Percentiles rank a stretch among this genome's conserved stretches.
Conservation (phyloP, 2,888 invertebrate species). For the Leucophenga maculata region DNA sequence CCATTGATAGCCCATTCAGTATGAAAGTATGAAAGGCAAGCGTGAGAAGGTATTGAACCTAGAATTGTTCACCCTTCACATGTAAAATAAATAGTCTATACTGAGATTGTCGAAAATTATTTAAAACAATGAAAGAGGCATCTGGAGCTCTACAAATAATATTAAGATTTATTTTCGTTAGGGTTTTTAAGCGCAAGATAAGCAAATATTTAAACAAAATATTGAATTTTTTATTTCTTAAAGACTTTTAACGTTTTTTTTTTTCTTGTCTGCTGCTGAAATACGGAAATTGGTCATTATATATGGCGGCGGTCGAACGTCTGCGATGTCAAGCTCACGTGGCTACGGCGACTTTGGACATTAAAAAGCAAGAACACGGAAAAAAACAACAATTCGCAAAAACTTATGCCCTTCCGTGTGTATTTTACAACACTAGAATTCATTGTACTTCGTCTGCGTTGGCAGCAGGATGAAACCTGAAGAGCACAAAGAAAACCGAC, state of each 20-base stretch:
- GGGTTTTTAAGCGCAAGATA: too few species aligned
- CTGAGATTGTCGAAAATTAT: too few species aligned
- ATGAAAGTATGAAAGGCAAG: too few species aligned
- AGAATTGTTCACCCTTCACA: too few species aligned
- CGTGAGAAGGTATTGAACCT: too few species aligned
- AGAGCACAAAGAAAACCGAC: constrained; percentile 21
- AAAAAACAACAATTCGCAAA: constrained; percentile 40
- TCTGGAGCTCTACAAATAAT: too few species aligned
- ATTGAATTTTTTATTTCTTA: constrained; percentile 32
- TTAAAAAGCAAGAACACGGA: constrained; percentile 39
- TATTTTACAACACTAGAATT: constrained; percentile 45
- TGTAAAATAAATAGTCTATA: too few species aligned
- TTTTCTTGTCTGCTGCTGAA: constrained; percentile 32
- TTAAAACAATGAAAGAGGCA: too few species aligned
- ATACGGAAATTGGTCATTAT: constrained; percentile 66
- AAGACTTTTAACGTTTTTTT: constrained; percentile 22
- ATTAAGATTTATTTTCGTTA: too few species aligned
- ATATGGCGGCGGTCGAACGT: constrained; percentile 40
- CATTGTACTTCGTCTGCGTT: constrained; percentile 43
- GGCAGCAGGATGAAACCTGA: constrained; percentile 27
- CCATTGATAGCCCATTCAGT: too few species aligned
- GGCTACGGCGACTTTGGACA: constrained; percentile 46
- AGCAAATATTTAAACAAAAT: neutral
- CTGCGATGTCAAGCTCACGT: constrained; percentile 45
- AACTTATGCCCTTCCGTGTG: constrained; percentile 55